Evolutionary conservation across 64 coral and sea anemone genomes (phyloP).

Genomic region (Actinia tenebrosa): DNA sequence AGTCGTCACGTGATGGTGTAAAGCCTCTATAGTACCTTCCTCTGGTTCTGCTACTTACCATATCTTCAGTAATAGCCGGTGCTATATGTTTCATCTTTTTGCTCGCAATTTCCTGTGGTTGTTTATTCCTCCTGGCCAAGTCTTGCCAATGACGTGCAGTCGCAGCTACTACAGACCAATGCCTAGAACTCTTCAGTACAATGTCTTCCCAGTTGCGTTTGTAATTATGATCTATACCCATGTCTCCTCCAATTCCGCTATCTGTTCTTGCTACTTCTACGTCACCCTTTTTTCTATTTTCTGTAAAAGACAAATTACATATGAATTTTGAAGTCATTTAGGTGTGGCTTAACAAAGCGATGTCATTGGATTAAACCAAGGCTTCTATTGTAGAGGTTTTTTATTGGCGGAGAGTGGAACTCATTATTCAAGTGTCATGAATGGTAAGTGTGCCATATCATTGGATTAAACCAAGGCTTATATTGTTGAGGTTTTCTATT

Average conservation of each 20-base stretch:
- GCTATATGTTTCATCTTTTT: constrained; percentile 27
- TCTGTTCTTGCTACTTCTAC: constrained; percentile 76
- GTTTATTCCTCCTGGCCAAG: constrained; percentile 47
- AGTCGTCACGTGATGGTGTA: too few species aligned
- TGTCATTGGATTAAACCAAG: too few species aligned
- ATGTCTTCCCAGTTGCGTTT: constrained; percentile 80
- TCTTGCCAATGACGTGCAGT: constrained; percentile 78
- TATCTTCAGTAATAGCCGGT: constrained; percentile 59
- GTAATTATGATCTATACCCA: constrained; percentile 32
- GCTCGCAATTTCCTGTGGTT: background rate
- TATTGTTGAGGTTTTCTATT: background rate
- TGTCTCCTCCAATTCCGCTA: constrained; percentile 85
- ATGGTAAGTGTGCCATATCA: too few species aligned
- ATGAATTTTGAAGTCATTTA: too few species aligned
- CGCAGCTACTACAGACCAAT: constrained; percentile 80
- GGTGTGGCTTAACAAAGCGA: too few species aligned
- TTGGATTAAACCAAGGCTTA: too few species aligned
- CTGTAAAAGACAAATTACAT: background rate
- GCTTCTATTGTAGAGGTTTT: too few species aligned
- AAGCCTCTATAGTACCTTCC: too few species aligned
- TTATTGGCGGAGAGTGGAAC: too few species aligned
- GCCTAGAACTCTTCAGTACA: constrained; percentile 73
- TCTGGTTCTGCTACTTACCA: constrained; percentile 38
- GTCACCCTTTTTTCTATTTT: constrained; percentile 40
- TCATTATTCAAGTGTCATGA: too few species aligned